Conservation (phyloP, 1,140 invertebrate genomes). For the Eumeta japonica region DNA sequence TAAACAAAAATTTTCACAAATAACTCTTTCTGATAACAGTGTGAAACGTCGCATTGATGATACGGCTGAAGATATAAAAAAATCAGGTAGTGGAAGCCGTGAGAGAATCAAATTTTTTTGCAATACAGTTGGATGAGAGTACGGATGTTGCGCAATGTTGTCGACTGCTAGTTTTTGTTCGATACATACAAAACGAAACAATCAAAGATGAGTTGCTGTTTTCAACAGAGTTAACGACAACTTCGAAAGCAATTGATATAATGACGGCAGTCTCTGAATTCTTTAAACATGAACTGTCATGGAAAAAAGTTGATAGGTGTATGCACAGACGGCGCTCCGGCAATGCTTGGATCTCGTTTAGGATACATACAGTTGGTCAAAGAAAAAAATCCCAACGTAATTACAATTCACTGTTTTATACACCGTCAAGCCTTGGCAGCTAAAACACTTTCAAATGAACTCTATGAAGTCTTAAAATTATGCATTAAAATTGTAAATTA, state of each 20-base stretch:
- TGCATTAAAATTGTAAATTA: slow-evolving; percentile 26
- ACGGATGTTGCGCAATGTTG: too few relatives aligned
- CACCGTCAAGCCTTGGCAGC: too few relatives aligned
- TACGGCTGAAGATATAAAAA: slow-evolving; percentile 11
- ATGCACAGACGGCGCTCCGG: slow-evolving; percentile 20
- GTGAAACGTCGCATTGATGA: slow-evolving; percentile 15
- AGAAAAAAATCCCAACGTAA: slow-evolving; percentile 16
- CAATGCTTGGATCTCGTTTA: slow-evolving; percentile 31
- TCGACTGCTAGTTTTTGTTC: too few relatives aligned
- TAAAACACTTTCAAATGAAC: slow-evolving; percentile 22
- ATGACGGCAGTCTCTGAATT: slow-evolving; percentile 12
- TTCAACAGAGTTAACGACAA: too few relatives aligned
- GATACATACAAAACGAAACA: too few relatives aligned
- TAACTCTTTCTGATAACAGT: slow-evolving; percentile 16
- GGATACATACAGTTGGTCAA: slow-evolving; percentile 24
- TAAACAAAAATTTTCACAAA: slow-evolving; percentile 15
- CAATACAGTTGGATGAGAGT: slow-evolving; percentile 6
- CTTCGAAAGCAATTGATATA: slow-evolving; percentile 12
- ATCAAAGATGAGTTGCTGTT: too few relatives aligned
- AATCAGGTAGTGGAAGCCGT: slow-evolving; percentile 11
- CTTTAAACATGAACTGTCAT: slow-evolving; percentile 15
- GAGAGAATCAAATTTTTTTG: slow-evolving; percentile 5
- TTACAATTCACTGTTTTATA: slow-evolving; percentile 23
- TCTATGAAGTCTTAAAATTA: slow-evolving; percentile 18
- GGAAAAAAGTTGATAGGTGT: too few relatives aligned